Conservation (phyloP, 2,888 invertebrate species). For the Eumerus sabulonum region DNA sequence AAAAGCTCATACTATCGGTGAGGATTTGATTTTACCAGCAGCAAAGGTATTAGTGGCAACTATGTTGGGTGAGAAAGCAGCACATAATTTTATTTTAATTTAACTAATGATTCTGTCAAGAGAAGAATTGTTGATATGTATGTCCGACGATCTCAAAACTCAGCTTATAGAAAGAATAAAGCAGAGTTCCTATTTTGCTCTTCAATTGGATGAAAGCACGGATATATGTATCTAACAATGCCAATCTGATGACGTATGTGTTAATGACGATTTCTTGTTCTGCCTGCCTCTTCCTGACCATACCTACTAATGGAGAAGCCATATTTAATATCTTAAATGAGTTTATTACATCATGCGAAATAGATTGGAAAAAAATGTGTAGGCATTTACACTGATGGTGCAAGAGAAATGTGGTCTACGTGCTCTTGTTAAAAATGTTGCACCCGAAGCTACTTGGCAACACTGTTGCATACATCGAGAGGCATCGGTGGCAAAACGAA, state of each 20-base stretch:
- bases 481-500: conserved; percentile 8
- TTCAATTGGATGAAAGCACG: conserved; percentile 23
- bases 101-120: too few species aligned
- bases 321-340: conserved; percentile 15
- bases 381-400: conserved; percentile 16
- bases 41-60: too few species aligned
- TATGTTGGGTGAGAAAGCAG: conserved; percentile 25
- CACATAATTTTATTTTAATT: too few species aligned
- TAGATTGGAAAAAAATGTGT: conserved; percentile 18
- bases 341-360: conserved; percentile 2
- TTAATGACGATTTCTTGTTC: conserved; percentile 17
- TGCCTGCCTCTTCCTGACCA: conserved; percentile 20
- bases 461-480: conserved; percentile 18
- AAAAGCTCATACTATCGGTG: conserved; percentile 8
- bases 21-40: conserved; percentile 11
- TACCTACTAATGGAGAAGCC: conserved; percentile 13
- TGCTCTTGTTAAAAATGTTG: conserved; percentile 14
- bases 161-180: not conserved
- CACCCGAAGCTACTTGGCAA: conserved; percentile 19
- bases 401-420: conserved; percentile 12
- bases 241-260: not conserved
- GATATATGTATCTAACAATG: not conserved
- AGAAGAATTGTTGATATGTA: conserved; percentile 25
- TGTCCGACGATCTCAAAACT: conserved; percentile 11
- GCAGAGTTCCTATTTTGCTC: conserved; percentile 11